Conservation (phyloP, 2,888 invertebrate genomes). For the Lithophane semibrunnea region DNA sequence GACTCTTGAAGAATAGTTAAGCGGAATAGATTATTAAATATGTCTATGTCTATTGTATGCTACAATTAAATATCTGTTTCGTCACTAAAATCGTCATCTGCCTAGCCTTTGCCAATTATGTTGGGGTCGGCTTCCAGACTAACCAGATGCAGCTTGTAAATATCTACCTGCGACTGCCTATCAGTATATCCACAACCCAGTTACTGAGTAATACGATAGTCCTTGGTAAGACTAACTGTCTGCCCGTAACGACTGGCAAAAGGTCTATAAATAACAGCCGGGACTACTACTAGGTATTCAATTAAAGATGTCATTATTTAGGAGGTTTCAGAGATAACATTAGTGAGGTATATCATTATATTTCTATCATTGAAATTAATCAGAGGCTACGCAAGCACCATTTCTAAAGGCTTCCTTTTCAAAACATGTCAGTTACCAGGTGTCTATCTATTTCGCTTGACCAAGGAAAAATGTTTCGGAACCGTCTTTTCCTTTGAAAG, state of each 20-base stretch:
- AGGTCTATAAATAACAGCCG: neutral
- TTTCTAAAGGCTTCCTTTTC: neutral
- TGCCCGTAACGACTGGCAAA: neutral
- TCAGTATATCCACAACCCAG: neutral
- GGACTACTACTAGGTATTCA: no score
- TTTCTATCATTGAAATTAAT: neutral
- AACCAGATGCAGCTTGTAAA: neutral
- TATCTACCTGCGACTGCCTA: neutral
- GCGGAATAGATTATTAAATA: no score
- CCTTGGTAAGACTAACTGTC: neutral
- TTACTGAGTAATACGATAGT: neutral
- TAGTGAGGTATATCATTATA: neutral
- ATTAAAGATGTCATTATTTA: neutral
- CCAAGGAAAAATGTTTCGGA: neutral
- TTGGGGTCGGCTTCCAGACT: neutral
- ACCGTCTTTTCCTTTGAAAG: constrained; percentile 6
- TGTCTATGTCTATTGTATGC: no score
- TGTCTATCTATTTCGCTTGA: constrained; percentile 4
- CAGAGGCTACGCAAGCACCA: neutral
- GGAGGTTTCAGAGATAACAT: no score
- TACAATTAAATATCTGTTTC: neutral
- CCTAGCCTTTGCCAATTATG: no score
- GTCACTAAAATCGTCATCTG: neutral
- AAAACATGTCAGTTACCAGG: neutral
- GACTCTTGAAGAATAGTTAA: no score